Conservation (phyloP, 2,888 invertebrate genomes). For the Girardia tigrina region DNA sequence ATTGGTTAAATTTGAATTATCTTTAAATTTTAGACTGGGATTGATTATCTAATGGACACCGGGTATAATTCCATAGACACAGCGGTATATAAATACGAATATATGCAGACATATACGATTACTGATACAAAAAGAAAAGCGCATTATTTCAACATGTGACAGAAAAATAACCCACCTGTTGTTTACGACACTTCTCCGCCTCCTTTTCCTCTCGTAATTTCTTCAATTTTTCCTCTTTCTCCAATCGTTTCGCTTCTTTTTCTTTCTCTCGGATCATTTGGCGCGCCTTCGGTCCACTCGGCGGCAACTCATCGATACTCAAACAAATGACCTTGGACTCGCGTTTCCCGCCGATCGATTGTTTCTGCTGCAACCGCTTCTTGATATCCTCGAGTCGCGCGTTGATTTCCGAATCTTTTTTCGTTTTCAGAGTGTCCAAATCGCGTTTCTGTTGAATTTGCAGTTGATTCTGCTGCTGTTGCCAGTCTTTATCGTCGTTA, state of each 20-base stretch:
- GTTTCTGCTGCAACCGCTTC: not conserved
- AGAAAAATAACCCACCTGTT: too few species aligned
- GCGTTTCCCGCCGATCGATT: not conserved
- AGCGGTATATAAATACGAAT: too few species aligned
- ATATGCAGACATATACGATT: too few species aligned
- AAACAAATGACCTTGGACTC: not conserved
- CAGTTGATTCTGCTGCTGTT: not conserved
- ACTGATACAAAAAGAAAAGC: too few species aligned
- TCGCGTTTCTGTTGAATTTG: too few species aligned
- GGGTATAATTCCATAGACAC: too few species aligned
- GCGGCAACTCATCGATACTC: not conserved
- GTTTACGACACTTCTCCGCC: not conserved
- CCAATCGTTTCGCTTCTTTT: slow-evolving; percentile 7
- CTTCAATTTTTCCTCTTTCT: slow-evolving; percentile 9
- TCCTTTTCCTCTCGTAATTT: not conserved
- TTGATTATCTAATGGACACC: too few species aligned
- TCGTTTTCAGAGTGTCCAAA: too few species aligned
- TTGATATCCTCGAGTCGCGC: not conserved
- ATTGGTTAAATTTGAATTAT: too few species aligned
- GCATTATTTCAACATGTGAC: too few species aligned
- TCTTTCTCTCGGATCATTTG: not conserved
- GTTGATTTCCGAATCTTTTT: not conserved
- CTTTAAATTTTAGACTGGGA: too few species aligned
- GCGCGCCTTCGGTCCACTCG: not conserved
- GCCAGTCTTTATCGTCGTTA: not conserved